Evolutionary conservation across 2,113 vertebrate genomes (phyloP).

Genomic region (Myotis lucifugus): DNA sequence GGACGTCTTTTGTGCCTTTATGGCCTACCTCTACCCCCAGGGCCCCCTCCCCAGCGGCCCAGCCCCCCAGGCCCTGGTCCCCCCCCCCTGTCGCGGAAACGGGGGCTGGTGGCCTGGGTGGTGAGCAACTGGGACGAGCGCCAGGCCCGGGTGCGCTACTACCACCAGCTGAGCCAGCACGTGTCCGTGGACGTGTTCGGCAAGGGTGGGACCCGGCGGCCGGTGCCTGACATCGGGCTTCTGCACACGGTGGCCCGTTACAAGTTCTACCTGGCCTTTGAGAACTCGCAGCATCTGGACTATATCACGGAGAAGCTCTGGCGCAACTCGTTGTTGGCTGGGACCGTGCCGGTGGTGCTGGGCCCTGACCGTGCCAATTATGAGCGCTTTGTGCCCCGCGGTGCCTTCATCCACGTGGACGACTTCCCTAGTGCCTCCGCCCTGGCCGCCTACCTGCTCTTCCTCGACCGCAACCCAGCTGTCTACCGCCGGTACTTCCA

Average conservation of each 20-base stretch:
- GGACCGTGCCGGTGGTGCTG: conserved; percentile 91
- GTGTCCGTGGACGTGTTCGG: conserved; percentile 92
- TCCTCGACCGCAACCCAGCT: conserved; percentile 85
- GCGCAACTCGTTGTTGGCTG: conserved; percentile 90
- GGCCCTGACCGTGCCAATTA: conserved; percentile 93
- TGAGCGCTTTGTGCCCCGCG: conserved; percentile 91
- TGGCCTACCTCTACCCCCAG: conserved; percentile 86
- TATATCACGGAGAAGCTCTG: conserved; percentile 98
- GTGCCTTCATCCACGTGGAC: conserved; percentile 95
- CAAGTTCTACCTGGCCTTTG: conserved; percentile 96
- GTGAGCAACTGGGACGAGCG: conserved; percentile 93
- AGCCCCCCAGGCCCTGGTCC: conserved; percentile 35
- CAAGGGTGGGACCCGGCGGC: conserved; percentile 68
- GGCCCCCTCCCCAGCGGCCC: conserved; percentile 36
- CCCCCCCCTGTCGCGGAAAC: conserved; percentile 82
- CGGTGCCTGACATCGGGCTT: conserved; percentile 81
- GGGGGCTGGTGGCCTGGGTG: conserved; percentile 91
- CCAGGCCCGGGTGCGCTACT: conserved; percentile 91
- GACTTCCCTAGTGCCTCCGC: conserved; percentile 89
- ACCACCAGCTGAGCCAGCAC: conserved; percentile 85
- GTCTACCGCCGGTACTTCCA: conserved; percentile 88
- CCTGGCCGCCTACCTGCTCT: conserved; percentile 91
- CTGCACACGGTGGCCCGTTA: conserved; percentile 87
- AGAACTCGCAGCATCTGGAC: conserved; percentile 95
- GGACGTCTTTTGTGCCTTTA: conserved; percentile 93